Percentiles rank a stretch among this genome's conserved stretches.
Evolutionary conservation across 2,113 vertebrate species (phyloP).

Genomic region (Speoplatyrhinus poulsoni): DNA sequence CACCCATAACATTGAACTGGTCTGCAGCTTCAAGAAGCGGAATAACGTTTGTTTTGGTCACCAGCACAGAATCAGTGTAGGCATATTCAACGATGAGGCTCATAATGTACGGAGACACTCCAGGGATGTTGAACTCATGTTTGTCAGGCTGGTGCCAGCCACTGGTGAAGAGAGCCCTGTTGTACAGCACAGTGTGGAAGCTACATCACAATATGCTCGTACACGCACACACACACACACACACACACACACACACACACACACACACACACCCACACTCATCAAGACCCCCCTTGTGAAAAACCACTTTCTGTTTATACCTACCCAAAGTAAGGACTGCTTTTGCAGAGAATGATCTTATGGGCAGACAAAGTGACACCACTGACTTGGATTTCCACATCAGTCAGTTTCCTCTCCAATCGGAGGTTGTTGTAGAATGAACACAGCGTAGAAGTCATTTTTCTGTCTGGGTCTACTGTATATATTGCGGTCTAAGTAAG

Average conservation of each 20-base stretch:
- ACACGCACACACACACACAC: too few relatives aligned
- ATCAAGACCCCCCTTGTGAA: background rate
- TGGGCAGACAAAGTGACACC: slow-evolving; percentile 79
- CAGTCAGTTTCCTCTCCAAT: slow-evolving; percentile 81
- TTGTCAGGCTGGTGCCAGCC: slow-evolving; percentile 73
- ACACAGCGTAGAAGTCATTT: too few relatives aligned
- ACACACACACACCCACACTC: too few relatives aligned
- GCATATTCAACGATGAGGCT: slow-evolving; percentile 79
- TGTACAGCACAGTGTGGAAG: slow-evolving; percentile 15
- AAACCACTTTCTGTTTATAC: too few relatives aligned
- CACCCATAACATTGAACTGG: slow-evolving; percentile 76
- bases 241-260: too few relatives aligned
- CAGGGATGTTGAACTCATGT: slow-evolving; percentile 73
- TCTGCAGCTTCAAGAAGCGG: slow-evolving; percentile 74
- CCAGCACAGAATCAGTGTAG: slow-evolving; percentile 72
- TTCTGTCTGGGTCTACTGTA: too few relatives aligned
- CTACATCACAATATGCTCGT: too few relatives aligned
- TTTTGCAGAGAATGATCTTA: slow-evolving; percentile 84
- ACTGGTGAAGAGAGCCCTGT: slow-evolving; percentile 79
- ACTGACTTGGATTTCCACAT: slow-evolving; percentile 78
- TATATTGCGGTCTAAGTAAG: too few relatives aligned
- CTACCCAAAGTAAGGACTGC: slow-evolving; percentile 59
- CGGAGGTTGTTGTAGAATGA: slow-evolving; percentile 76
- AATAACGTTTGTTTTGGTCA: slow-evolving; percentile 75
- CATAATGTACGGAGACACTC: slow-evolving; percentile 78